Base-by-base conservation (phyloP, 1,140 invertebrate species). In the Drosophila jambulina region DNA sequence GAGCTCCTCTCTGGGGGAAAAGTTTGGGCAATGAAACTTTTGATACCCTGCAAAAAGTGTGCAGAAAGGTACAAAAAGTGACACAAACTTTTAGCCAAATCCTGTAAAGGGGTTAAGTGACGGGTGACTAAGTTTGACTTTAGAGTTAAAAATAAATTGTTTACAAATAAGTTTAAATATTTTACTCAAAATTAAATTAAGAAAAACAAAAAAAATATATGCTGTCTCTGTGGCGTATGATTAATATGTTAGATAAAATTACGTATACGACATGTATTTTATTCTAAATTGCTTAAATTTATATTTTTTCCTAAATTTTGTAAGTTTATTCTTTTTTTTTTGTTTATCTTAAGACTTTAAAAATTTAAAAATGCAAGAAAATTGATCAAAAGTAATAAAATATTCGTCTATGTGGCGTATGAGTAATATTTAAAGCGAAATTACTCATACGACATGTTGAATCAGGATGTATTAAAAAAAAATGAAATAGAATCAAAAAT, bases 31-130 rank as follows among this genome's bases (percentile, higher is more conserved):
- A 38, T 23, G 51, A 49, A 70, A 59, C 34, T 34, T 49, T 54
- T 70, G 27, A 13, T 70, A 70, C 69, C 65, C 65, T 70, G 21
- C n/a, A 49, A 42, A 72, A 34, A 34, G 17, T 21, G 19, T 4
- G 12, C n/a, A 19, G 17, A 38, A 38, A 38, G n/a, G n/a, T n/a
- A n/a, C n/a, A 29, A 1, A 29, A 29, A 29, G 29, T 32, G 29
- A 2, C 29, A 32, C 29, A 32, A 32, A 32, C 4, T 13, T 34
- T 12, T 1, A 34, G 2, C 10, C 3, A 34, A 34, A 34, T 13
- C 4, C 4, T 34, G 32, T 1, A 34, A 34, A 34, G 32, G n/a
- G n/a, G n/a, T n/a, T n/a, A n/a, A n/a, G n/a, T n/a, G n/a, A n/a
- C n/a, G n/a, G n/a, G n/a, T n/a, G n/a, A n/a, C n/a, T n/a, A n/a